Percentiles rank a stretch among this genome's conserved stretches.
Evolutionary conservation across 2,113 vertebrate genomes (phyloP).

Genomic region (Chrysochloris asiatica): DNA sequence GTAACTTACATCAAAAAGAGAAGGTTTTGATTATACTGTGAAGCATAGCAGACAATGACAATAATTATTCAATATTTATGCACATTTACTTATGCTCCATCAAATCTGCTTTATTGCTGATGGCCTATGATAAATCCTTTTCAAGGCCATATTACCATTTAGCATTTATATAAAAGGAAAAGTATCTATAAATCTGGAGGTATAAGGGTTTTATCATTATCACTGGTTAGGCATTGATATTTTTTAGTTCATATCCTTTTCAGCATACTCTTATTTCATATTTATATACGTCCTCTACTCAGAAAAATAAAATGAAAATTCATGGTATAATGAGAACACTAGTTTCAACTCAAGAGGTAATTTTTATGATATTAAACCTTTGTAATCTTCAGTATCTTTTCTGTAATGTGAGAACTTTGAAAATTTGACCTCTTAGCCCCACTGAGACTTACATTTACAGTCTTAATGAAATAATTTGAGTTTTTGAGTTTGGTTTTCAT

Average conservation of each 20-base stretch:
- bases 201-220: slow-evolving; percentile 56
- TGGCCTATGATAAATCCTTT: slow-evolving; percentile 76
- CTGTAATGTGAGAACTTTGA: not conserved
- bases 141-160: slow-evolving; percentile 73
- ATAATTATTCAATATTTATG: slow-evolving; percentile 77
- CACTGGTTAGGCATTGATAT: not conserved
- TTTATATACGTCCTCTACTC: slow-evolving; percentile 39
- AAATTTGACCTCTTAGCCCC: not conserved
- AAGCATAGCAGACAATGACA: slow-evolving; percentile 69
- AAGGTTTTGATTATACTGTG: slow-evolving; percentile 63
- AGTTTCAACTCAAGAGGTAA: slow-evolving; percentile 17
- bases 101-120: slow-evolving; percentile 77
- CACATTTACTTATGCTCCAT: slow-evolving; percentile 76
- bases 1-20: slow-evolving; percentile 71
- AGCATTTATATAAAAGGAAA: slow-evolving; percentile 69
- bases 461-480: too few relatives aligned
- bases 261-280: slow-evolving; percentile 60
- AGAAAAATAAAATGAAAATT: slow-evolving; percentile 45
- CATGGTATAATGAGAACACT: slow-evolving; percentile 2
- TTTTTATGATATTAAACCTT: slow-evolving; percentile 16
- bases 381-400: not conserved
- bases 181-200: slow-evolving; percentile 50
- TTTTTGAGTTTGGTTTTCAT: not conserved
- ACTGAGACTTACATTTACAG: not conserved
- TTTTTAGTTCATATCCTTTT: slow-evolving; percentile 64